Conservation (phyloP, 2,113 vertebrate species). For the Lagenorhynchus albirostris region DNA sequence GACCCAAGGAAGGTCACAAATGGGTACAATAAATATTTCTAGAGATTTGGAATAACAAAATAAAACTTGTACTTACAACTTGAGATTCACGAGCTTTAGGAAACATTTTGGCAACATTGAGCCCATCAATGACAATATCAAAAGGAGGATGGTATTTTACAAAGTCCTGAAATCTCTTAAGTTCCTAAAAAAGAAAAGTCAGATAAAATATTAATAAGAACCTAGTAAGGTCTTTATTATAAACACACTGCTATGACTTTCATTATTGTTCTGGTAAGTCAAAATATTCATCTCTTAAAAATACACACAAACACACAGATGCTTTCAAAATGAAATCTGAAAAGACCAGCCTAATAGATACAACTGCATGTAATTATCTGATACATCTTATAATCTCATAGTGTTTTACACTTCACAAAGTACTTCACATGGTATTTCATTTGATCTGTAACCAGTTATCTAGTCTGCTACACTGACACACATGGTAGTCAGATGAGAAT, state of each 20-base stretch:
- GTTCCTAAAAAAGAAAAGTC: conserved; percentile 84
- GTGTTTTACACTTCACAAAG: background rate
- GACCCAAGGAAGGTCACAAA: conserved; percentile 1
- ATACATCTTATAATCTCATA: background rate
- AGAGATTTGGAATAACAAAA: conserved; percentile 41
- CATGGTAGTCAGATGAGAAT: background rate
- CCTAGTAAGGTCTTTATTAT: conserved; percentile 20
- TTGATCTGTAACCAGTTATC: background rate
- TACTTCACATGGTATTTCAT: background rate
- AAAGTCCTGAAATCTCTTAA: conserved; percentile 90
- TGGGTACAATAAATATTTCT: background rate
- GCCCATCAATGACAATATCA: conserved; percentile 94
- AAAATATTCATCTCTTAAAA: conserved; percentile 11
- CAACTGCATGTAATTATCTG: background rate
- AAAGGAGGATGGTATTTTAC: conserved; percentile 86
- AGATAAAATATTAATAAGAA: conserved; percentile 24
- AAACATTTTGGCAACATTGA: conserved; percentile 89
- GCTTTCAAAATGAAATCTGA: conserved; percentile 4
- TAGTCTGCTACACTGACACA: background rate
- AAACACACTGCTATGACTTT: conserved; percentile 23
- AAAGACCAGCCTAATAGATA: background rate
- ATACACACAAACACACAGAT: background rate
- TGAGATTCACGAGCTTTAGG: conserved; percentile 81
- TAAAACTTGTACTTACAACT: conserved; percentile 85
- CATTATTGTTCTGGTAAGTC: background rate